Percentiles rank a stretch among this genome's conserved stretches.
These are phyloP conservation scores for Oscheius sp. DNA, from an alignment of 2,888 invertebrate species.

Conservation along the genomic window DNA sequence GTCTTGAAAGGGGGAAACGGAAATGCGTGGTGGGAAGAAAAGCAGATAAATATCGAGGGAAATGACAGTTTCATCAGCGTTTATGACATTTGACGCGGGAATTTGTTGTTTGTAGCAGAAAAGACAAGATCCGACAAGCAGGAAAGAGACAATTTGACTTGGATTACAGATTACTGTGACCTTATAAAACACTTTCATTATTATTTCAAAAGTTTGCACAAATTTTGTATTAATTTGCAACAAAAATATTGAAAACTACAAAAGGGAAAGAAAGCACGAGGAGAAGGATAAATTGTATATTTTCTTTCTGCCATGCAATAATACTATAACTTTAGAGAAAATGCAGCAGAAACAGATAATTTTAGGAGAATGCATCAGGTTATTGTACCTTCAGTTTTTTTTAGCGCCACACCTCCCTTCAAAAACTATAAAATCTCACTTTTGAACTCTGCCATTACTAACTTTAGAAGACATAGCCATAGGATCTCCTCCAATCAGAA, in stretches of 20 bases:
- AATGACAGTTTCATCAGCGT: no score
- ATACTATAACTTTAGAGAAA: background rate
- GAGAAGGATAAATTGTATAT: background rate
- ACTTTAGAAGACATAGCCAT: conserved; percentile 1
- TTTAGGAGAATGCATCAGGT: background rate
- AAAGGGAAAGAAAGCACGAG: background rate
- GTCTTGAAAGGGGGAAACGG: background rate
- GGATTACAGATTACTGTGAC: no score
- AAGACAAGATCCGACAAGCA: no score
- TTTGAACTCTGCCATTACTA: background rate
- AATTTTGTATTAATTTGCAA: no score
- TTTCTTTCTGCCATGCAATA: background rate
- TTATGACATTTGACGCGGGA: no score
- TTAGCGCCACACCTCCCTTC: background rate
- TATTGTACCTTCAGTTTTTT: background rate
- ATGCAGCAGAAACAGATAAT: background rate
- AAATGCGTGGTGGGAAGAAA: background rate
- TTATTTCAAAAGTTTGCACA: no score
- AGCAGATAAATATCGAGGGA: no score
- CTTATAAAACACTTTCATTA: no score
- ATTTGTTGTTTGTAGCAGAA: no score
- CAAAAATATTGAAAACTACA: no score
- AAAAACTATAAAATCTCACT: background rate
- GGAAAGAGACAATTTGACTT: background rate
- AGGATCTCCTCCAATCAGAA: background rate